phyloP scores from a whole-genome alignment of 2,888 invertebrate species.

The Diplazon laetatorius region DNA sequence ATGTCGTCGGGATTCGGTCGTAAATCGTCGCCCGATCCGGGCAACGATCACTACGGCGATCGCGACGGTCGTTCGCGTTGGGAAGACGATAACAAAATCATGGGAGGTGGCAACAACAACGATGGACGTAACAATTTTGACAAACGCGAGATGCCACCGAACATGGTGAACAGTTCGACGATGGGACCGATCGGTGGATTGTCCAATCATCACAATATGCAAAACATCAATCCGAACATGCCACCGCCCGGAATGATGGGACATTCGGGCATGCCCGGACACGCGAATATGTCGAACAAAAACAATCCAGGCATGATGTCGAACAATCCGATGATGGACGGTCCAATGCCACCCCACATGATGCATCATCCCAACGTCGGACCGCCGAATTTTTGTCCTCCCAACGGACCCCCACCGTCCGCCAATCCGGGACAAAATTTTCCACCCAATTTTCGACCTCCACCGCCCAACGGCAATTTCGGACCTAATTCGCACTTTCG shows the following conservation, averaged over 20 bases:
- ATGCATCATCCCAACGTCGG: conserved; percentile 75
- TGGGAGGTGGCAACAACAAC: no score
- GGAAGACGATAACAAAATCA: conserved; percentile 78
- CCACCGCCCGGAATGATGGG: conserved; percentile 72
- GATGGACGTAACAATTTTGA: conserved; percentile 71
- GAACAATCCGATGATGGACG: conserved; percentile 69
- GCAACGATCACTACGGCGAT: conserved; percentile 65
- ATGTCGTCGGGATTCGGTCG: conserved; percentile 57
- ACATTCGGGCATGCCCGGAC: conserved; percentile 73
- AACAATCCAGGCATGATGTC: conserved; percentile 60
- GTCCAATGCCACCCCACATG: conserved; percentile 75
- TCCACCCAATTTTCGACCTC: conserved; percentile 72
- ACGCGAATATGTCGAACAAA: conserved; percentile 72
- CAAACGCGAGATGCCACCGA: conserved; percentile 74
- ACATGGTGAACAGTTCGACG: conserved; percentile 67
- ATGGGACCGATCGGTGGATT: conserved; percentile 60
- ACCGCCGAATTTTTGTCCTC: conserved; percentile 77
- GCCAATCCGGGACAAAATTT: conserved; percentile 74
- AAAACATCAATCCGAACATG: conserved; percentile 78
- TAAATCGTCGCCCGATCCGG: conserved; percentile 62
- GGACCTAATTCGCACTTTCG: conserved; percentile 77
- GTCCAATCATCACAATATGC: conserved; percentile 78
- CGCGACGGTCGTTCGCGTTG: conserved; percentile 71
- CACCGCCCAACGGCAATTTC: conserved; percentile 76
- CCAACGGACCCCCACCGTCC: conserved; percentile 66